A percentile compares a stretch with the other conserved stretches of the same genome.
These are phyloP conservation scores for Maconellicoccus hirsutus DNA, from an alignment of 1,140 invertebrate genomes.

Conservation along the genomic window DNA sequence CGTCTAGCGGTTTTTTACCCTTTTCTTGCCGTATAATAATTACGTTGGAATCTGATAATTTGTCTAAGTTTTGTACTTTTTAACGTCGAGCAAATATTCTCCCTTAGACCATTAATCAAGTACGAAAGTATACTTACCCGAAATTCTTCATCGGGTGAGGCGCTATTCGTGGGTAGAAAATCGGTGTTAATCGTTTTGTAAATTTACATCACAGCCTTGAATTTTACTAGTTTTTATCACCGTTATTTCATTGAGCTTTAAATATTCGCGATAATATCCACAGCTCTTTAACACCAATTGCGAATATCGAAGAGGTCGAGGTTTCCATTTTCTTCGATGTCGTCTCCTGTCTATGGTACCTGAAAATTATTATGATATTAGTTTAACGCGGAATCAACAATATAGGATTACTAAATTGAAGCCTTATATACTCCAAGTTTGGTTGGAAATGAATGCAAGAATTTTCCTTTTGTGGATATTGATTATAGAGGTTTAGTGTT, in stretches of 20 bases:
- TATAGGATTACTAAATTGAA: too few species aligned
- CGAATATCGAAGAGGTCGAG: neutral
- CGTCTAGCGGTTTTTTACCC: neutral
- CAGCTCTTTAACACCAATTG: too few species aligned
- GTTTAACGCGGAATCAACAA: too few species aligned
- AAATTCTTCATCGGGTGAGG: neutral
- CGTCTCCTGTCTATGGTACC: too few species aligned
- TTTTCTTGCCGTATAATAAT: neutral
- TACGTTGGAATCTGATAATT: neutral
- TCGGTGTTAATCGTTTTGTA: neutral
- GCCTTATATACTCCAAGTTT: too few species aligned
- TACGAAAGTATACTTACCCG: neutral
- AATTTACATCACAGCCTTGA: slow-evolving; percentile 4
- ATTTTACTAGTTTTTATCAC: neutral
- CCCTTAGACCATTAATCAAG: neutral
- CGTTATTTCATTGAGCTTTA: neutral
- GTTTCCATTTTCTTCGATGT: neutral
- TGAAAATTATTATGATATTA: too few species aligned
- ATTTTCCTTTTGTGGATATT: too few species aligned
- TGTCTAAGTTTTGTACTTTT: neutral
- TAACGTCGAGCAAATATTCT: neutral
- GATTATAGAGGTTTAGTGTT: too few species aligned
- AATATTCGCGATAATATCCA: neutral
- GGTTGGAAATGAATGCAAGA: too few species aligned
- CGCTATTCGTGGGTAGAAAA: neutral